These are phyloP conservation scores for Oscheius sp. DNA, from an alignment of 2,888 invertebrate species.

Conservation along the genomic window DNA sequence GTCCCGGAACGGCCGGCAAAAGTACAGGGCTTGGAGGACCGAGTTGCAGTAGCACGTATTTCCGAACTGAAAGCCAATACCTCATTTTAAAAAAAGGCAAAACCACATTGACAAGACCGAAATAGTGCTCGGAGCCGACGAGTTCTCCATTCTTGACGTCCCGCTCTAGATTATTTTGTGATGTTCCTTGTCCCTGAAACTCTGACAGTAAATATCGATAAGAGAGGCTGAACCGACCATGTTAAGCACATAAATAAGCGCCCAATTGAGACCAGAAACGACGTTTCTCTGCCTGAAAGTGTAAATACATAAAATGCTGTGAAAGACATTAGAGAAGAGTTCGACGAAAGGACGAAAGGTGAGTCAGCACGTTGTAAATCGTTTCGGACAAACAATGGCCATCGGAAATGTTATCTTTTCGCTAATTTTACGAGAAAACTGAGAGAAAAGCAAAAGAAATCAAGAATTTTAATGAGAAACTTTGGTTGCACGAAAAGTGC, in stretches of 20 bases:
- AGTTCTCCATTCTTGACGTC: slow-evolving; percentile 85
- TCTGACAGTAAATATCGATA: background rate
- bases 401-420: no score
- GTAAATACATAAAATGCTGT: background rate
- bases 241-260: slow-evolving; percentile 23
- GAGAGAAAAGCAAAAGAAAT: no score
- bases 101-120: slow-evolving; percentile 97
- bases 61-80: slow-evolving; percentile 81
- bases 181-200: slow-evolving; percentile 29
- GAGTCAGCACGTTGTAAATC: no score
- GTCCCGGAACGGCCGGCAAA: slow-evolving; percentile 98
- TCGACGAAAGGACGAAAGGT: no score
- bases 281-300: background rate
- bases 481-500: no score
- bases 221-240: slow-evolving; percentile 19
- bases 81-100: background rate
- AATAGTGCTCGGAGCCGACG: slow-evolving; percentile 98
- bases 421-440: no score
- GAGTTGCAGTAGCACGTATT: slow-evolving; percentile 99
- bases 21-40: slow-evolving; percentile 97
- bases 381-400: no score
- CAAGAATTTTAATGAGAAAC: no score
- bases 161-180: slow-evolving; percentile 27
- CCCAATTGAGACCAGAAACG: slow-evolving; percentile 11
- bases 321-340: no score